Evolutionary conservation across 23 tunicate species (phyloP), one percentile per base, ranked within the genome.

Genomic region (Corella eumyota): DNA sequence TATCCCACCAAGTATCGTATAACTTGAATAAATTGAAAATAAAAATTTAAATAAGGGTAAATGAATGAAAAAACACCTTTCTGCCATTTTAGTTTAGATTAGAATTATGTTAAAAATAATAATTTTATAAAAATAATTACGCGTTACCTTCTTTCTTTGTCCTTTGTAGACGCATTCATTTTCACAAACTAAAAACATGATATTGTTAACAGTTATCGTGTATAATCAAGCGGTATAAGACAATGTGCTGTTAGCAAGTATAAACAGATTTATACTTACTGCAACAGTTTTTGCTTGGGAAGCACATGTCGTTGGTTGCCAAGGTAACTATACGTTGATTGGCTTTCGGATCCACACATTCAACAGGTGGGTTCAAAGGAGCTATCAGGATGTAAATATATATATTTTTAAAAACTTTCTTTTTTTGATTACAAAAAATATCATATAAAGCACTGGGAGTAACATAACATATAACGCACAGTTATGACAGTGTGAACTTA

Each of bases 141-240:
- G 22, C 57, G 15, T 32, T 52, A 52, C 72, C 49, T 75, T n/a
- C 15, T 45, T 32, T 72, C 81, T 54, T 75, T 75, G 81, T 32
- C 81, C 81, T 54, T 75, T 75, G 81, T 64, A 75, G 38, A 66
- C 28, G 65, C 81, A 75, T 5, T 71, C 22, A 26, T 25, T 52
- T 53, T 75, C 81, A 38, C 81, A 75, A 19, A 75, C 81, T 75
- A 65, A 2, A 65, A 75, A 75, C 6, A 54, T n/a, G n/a, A n/a
- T n/a, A n/a, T n/a, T n/a, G n/a, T n/a, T n/a, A n/a, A n/a, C n/a
- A n/a, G n/a, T n/a, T n/a, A n/a, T n/a, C n/a, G n/a, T n/a, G n/a
- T n/a, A n/a, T n/a, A n/a, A n/a, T n/a, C n/a, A n/a, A n/a, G n/a
- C n/a, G n/a, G n/a, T n/a, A n/a, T n/a, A n/a, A n/a, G n/a, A n/a